Base-by-base conservation (phyloP, 2,888 invertebrate species). In the Melanargia galathea region DNA sequence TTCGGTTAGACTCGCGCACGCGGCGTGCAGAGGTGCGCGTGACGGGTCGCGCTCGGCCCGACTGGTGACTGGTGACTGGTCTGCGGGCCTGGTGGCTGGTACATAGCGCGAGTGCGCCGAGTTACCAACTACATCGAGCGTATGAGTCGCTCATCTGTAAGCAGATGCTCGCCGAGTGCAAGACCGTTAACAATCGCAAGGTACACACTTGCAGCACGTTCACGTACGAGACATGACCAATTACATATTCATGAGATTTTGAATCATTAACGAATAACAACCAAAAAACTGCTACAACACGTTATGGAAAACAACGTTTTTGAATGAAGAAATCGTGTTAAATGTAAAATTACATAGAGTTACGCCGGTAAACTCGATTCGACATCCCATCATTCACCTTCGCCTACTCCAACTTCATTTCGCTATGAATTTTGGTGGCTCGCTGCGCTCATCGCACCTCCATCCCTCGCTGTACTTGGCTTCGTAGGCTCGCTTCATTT, bases 1-100 rank as follows among this genome's bases (percentile, higher is more conserved):
- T 67, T 60, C 59, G 54, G 57, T 64, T 51, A 7, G 33, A 60
- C 45, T 58, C 20, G 63, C 51, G 67, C 71, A 72, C 78, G 77
- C 81, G 75, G 73, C 65, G 68, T 68, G 71, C 67, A 81, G 73
- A 80, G 77, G 88, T 88, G 88, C 87, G 88, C 88, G 81, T 87
- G 76, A 77, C 79, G 75, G 79, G 78, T 84, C 88, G 88, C 86
- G 82, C 85, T 77, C 77, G 71, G 76, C 73, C 76, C 80, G 84
- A 90, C 89, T 90, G 86, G 76, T 73, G 30, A 30, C 71, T 63
- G 66, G 30, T 30, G 30, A 7, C 30, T 63, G 48, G 62, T 60
- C 40, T 48, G 69, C 52, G 8, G 3, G 49, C 7, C 26, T 30
- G 20, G 67, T 64, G 67, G 73, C 71, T 73, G 65, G 69, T 68